A percentile compares a stretch with the other conserved stretches of the same genome.
phyloP scores from a whole-genome alignment of 2,113 vertebrate species.

The Chaenocephalus aceratus region DNA sequence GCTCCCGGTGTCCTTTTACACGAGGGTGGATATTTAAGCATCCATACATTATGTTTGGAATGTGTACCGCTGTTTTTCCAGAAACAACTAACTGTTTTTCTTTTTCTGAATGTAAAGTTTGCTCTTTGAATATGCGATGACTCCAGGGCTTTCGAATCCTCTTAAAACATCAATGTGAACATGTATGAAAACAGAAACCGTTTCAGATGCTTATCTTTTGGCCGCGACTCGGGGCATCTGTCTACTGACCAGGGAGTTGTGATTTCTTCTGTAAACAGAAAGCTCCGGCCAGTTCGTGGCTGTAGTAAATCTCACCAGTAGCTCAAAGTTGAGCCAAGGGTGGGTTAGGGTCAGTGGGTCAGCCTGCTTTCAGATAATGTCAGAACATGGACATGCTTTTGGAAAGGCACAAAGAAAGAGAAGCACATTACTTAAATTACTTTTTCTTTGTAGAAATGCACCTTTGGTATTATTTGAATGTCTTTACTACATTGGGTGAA shows the following conservation, averaged over 20 bases:
- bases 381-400: constrained; percentile 17
- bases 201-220: constrained; percentile 5
- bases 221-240: not conserved
- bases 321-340: constrained; percentile 25
- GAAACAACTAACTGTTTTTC: not conserved
- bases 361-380: constrained; percentile 42
- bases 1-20: constrained; percentile 1
- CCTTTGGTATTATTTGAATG: no score
- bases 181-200: not conserved
- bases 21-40: constrained; percentile 7
- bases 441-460: not conserved
- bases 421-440: not conserved
- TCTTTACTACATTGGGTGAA: no score
- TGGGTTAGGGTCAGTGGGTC: constrained; percentile 56
- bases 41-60: constrained; percentile 16
- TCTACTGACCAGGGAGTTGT: constrained; percentile 2
- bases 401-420: not conserved
- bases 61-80: constrained; percentile 4
- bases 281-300: constrained; percentile 23
- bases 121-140: constrained; percentile 1
- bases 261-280: constrained; percentile 5
- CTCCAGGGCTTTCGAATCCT: not conserved
- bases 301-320: constrained; percentile 46
- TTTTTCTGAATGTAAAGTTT: constrained; percentile 2
- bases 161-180: constrained; percentile 6